Evolutionary conservation across 2,113 vertebrate species (phyloP), one percentile per base, ranked within the genome.

Genomic region (Pristiophorus japonicus): DNA sequence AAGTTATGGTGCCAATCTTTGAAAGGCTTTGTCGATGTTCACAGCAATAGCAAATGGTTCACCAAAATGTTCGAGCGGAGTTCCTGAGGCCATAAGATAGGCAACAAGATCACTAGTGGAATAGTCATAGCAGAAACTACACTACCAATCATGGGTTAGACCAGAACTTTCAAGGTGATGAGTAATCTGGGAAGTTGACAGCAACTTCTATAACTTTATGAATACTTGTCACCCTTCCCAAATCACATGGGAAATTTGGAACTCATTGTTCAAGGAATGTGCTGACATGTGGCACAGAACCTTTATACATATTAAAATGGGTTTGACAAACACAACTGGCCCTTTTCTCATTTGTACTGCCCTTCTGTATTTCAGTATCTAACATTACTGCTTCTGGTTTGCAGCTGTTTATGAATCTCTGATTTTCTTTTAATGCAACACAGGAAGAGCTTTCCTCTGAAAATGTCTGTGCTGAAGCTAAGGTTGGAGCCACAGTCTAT

Each of bases 361-460:
- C n/a, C 34, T n/a, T 38, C 73, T 78, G 34, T 73, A 78, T 45
- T 81, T 81, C 78, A 81, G n/a, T n/a, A n/a, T n/a, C n/a, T n/a
- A n/a, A n/a, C n/a, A n/a, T n/a, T n/a, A n/a, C n/a, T n/a, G 38
- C 78, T 81, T 81, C 78, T 81, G 0, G 12, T 20, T 81, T 81
- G 78, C 78, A 81, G 38, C 18, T 42, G 38, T 45, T 81, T 81
- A 81, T 81, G 38, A 42, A 45, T 81, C 78, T 81, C 14, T 81
- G 38, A 81, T 81, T 81, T 81, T 81, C n/a, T 81, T 81, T 81
- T 42, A 81, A 42, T 42, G 38, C 78, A 97, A 97, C 97, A 97
- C 97, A 98, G 98, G 98, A 99, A 98, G 98, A 98, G 97, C 98
- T 97, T 98, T 97, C 98, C 98, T 98, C 97, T 98, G 98, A 98